Evolutionary conservation across 2,888 invertebrate genomes (phyloP), one percentile per base, ranked within the genome.

Genomic region (Eupithecia insigniata): DNA sequence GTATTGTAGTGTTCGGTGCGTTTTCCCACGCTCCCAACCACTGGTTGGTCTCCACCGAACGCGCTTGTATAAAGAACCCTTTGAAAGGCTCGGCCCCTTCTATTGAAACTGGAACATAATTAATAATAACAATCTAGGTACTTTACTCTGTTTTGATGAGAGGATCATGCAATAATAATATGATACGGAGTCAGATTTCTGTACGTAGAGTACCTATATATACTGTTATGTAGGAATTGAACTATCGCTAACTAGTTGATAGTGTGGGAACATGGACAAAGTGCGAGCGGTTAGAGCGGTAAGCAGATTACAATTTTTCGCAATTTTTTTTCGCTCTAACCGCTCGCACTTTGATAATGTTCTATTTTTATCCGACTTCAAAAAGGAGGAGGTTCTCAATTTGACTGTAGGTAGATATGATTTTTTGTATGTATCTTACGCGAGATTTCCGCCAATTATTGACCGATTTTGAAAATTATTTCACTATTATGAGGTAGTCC

Each of bases 11-110:
- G 85, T 97, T 97, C 0, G 96, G 95, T 0, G 96, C 96, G 78
- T 96, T 95, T 75, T 96, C 95, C 96, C 97, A 97, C 58, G 95
- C 91, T 3, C 97, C 97, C 65, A 97, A 93, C 97, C 97, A 97
- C 76, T 96, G 95, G 84, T 97, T 95, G 0, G 96, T 95, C 73
- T 95, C 94, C 14, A 94, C 95, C 80, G 97, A 97, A 58, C 97
- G 95, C 0, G 97, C 97, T 91, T 97, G 97, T 64, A 97, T 90
- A 89, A 97, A 97, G 94, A 97, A 97, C n/a, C 97, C 97, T 81
- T 97, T 96, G 91, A 97, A 97, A 1, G 96, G 89, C 22, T 94
- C 95, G 16, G 89, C 85, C 0, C 95, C 95, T 69, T 92, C 92
- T 78, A 96, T 95, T 65, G 92, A 94, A 64, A 96, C 96, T 96